Conservation (phyloP, 2,888 invertebrate species). For the Cremastobaeus sp. region DNA sequence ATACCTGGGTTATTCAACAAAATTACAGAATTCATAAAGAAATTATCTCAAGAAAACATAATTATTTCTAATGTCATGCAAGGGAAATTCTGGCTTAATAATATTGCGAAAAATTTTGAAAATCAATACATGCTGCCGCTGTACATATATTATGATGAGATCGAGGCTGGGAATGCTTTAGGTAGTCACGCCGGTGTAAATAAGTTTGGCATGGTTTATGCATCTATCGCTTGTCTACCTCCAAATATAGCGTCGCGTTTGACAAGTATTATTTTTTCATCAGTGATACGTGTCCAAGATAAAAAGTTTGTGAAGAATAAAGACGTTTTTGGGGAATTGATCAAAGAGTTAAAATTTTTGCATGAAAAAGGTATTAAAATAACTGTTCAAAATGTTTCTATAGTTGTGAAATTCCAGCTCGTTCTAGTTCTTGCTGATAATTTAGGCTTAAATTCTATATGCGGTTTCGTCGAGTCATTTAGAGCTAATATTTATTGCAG, state of each 20-base stretch:
- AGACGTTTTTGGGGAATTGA: conserved; percentile 62
- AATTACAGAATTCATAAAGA: neutral
- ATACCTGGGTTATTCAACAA: neutral
- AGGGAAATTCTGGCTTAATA: neutral
- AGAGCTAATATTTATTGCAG: conserved; percentile 64
- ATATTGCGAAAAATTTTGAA: neutral
- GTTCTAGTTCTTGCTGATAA: conserved; percentile 62
- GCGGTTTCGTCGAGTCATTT: conserved; percentile 61
- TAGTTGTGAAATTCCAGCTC: conserved; percentile 60
- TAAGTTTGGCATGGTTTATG: too few relatives aligned
- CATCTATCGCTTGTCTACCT: conserved; percentile 58
- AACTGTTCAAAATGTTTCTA: conserved; percentile 23
- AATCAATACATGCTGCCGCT: neutral
- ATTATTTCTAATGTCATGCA: neutral
- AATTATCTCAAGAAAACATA: neutral
- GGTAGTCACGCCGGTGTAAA: too few relatives aligned
- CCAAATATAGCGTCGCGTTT: conserved; percentile 54
- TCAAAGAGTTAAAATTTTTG: conserved; percentile 62
- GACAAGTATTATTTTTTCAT: conserved; percentile 64
- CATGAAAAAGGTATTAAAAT: conserved; percentile 62
- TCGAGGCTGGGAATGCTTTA: conserved; percentile 56
- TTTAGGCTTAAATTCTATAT: conserved; percentile 62
- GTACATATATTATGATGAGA: conserved; percentile 50
- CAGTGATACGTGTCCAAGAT: conserved; percentile 63
- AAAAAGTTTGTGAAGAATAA: conserved; percentile 64